Evolutionary conservation across 2,113 vertebrate species (phyloP), one percentile per base, ranked within the genome.

Genomic region (Falco punctatus): DNA sequence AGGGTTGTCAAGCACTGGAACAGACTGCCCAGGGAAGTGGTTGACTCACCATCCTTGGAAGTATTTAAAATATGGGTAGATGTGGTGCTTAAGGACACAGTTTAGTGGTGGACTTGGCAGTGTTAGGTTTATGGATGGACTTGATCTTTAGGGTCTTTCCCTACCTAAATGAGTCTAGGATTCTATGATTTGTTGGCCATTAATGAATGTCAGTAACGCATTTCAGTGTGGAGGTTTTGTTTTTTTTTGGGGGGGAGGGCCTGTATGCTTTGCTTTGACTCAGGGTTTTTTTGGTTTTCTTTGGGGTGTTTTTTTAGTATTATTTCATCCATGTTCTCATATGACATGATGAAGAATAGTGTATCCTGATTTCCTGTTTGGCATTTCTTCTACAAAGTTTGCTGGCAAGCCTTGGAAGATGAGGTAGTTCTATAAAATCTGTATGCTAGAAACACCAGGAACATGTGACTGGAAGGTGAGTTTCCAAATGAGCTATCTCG

Each of bases 211-310:
- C n/a, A 57, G 23, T 38, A 64, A 61, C 64, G 15, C 13, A n/a
- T 13, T 52, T 42, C 42, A 42, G 42, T 42, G 42, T 42, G 14
- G 42, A 42, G 42, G 42, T 62, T 54, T 88, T 22, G 28, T 13
- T 2, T 3, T 5, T 5, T 11, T 59, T 57, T 35, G 8, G 2
- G 13, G 8, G 22, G 54, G 28, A 10, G 10, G 13, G 22, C 3
- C 10, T 38, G 3, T 38, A 21, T 61, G 46, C 19, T 46, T 46
- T 46, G 38, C 38, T 38, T 10, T 38, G 38, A 38, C 38, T 38
- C 38, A 38, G 38, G 38, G 38, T 38, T 46, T 15, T 46, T 46
- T 46, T 46, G 15, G 35, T 35, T 35, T 35, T 35, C 35, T 35
- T 35, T 35, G 35, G 35, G 7, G 6, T 79, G n/a, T 12, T 11